Evolutionary conservation across 2,797 vertebrate species (phyloP), one percentile per base, ranked within the genome.

Genomic region (Graptemys geographica): DNA sequence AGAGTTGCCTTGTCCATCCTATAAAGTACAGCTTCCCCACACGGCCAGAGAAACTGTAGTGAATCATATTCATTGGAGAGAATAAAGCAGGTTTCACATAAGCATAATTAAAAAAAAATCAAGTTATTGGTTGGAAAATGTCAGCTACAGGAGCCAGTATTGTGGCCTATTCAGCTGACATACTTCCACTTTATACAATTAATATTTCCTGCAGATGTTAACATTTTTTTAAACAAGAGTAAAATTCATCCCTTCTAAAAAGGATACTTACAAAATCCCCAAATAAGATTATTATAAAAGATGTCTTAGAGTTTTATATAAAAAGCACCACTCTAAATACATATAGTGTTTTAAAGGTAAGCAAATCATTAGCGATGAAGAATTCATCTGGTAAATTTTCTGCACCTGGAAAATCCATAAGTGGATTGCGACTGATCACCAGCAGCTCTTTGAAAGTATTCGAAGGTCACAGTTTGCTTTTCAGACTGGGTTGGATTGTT

Each of bases 21-120:
- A 74, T 8, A 80, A 81, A 93, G 74, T 44, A 79, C 94, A 93
- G 53, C 15, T 91, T 89, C 90, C 0, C 4, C 21, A 65, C 8
- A 49, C 0, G 84, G 81, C 76, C 89, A 93, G 53, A 72, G 72
- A 96, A 91, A 93, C 5, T 47, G 3, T 79, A 90, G 23, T 25
- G 59, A 90, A 33, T 92, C n/a, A 23, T 2, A 69, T 47, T 85
- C 27, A 37, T 18, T 51, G 74, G 11, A 28, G 11, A 93, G 90
- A 81, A 57, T 49, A 91, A 81, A 79, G 92, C 79, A 86, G 1
- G 0, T 57, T 86, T 86, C 41, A 62, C 2, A 31, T 15, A 83
- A 87, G n/a, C 2, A 56, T 27, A 92, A 79, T 94, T 47, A 13
- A 85, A 86, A 93, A 51, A 84, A 96, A 62, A 81, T 59, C 41